A percentile compares a stretch with the other conserved stretches of the same genome.
phyloP scores from a whole-genome alignment of 2,113 vertebrate species.

The Rafetus swinhoei region DNA sequence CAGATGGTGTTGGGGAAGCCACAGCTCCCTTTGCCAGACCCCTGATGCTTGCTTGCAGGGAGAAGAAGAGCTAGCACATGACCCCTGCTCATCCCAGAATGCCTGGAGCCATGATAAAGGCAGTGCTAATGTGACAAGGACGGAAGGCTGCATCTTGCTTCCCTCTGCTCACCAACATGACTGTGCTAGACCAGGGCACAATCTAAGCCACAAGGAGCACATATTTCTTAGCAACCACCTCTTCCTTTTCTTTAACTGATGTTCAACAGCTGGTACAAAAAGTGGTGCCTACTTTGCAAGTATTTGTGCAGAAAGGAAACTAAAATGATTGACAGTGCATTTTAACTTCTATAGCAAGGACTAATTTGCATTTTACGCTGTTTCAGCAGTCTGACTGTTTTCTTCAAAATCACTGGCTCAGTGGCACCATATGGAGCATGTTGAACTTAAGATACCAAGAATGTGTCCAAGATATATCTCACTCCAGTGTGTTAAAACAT shows the following conservation, averaged over 20 bases:
- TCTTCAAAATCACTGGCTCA: slow-evolving; percentile 78
- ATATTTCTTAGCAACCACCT: neutral
- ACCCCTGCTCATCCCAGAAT: neutral
- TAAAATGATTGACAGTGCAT: slow-evolving; percentile 68
- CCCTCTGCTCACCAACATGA: neutral
- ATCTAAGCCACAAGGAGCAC: neutral
- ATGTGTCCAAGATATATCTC: slow-evolving; percentile 79
- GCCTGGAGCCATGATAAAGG: neutral
- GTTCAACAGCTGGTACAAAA: slow-evolving; percentile 61
- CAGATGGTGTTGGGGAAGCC: neutral
- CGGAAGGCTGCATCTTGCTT: neutral
- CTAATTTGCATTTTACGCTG: slow-evolving; percentile 75
- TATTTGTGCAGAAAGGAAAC: slow-evolving; percentile 53
- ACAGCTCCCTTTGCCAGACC: neutral
- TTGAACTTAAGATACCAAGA: slow-evolving; percentile 79
- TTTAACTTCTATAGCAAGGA: slow-evolving; percentile 68
- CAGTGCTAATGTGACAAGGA: neutral
- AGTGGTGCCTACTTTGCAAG: slow-evolving; percentile 37
- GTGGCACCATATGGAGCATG: slow-evolving; percentile 78
- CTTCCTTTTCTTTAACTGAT: slow-evolving; percentile 13
- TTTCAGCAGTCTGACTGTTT: slow-evolving; percentile 76
- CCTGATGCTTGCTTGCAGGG: neutral
- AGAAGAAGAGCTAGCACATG: neutral
- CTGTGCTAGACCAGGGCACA: neutral
- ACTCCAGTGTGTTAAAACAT: slow-evolving; percentile 80